These are phyloP conservation scores for Corythoichthys haematopterus DNA, from an alignment of 2,113 vertebrate species.

Conservation along the genomic window DNA sequence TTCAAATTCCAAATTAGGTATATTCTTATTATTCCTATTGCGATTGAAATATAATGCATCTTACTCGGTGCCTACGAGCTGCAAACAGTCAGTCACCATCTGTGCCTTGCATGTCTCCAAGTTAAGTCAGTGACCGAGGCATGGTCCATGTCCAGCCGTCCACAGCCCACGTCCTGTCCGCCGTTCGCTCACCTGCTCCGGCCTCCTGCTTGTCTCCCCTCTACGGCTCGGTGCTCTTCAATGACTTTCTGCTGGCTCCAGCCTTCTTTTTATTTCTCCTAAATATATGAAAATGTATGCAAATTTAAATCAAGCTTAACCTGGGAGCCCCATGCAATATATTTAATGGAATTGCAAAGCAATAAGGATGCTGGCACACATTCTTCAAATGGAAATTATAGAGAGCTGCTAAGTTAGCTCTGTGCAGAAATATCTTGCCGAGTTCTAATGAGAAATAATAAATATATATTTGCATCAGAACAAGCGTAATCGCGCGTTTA, in stretches of 20 bases:
- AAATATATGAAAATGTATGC: slow-evolving; percentile 99
- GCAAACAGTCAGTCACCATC: not conserved
- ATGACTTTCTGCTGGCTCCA: slow-evolving; percentile 92
- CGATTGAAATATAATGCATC: not conserved
- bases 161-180: slow-evolving; percentile 42
- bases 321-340: slow-evolving; percentile 89
- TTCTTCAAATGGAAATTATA: slow-evolving; percentile 86
- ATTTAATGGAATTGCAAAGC: slow-evolving; percentile 98
- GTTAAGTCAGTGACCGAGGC: slow-evolving; percentile 9
- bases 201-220: slow-evolving; percentile 69
- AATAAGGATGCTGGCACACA: slow-evolving; percentile 81
- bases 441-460: slow-evolving; percentile 48
- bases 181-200: slow-evolving; percentile 82
- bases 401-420: slow-evolving; percentile 80
- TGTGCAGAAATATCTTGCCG: slow-evolving; percentile 70
- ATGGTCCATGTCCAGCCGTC: slow-evolving; percentile 37
- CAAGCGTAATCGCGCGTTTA: slow-evolving; percentile 15
- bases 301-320: slow-evolving; percentile 99
- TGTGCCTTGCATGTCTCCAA: slow-evolving; percentile 20
- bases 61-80: not conserved
- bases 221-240: slow-evolving; percentile 84
- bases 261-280: slow-evolving; percentile 99
- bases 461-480: slow-evolving; percentile 5
- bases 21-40: not conserved
- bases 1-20: not conserved